A percentile compares a stretch with the other conserved stretches of the same genome.
Evolutionary conservation across 2,888 invertebrate species (phyloP).

Genomic region (Euzophera pinguis): DNA sequence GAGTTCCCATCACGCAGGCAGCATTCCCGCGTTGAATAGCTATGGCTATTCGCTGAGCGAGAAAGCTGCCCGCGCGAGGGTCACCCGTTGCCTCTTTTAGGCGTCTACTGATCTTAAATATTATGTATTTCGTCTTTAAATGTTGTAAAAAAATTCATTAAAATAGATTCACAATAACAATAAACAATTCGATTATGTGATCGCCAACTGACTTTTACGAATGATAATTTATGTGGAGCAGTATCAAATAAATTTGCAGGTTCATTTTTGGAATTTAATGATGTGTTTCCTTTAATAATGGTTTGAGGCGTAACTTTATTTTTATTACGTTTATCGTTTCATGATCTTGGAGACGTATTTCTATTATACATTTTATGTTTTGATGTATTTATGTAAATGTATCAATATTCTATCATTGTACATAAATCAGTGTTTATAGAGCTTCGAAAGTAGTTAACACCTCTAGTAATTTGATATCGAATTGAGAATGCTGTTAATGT

Average conservation of each 20-base stretch:
- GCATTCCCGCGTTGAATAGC: no score
- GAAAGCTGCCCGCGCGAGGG: no score
- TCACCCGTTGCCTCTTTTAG: no score
- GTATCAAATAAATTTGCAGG: constrained; percentile 38
- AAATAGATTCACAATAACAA: constrained; percentile 19
- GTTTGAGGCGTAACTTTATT: constrained; percentile 33
- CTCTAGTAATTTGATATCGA: constrained; percentile 43
- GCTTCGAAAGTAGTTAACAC: constrained; percentile 41
- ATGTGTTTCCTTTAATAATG: constrained; percentile 43
- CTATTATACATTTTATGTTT: constrained; percentile 30
- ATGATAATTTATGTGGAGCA: constrained; percentile 40
- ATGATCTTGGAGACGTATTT: constrained; percentile 32
- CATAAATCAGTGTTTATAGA: constrained; percentile 30
- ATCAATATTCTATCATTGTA: constrained; percentile 34
- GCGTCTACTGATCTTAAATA: no score
- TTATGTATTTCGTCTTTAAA: background rate
- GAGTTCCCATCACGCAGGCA: no score
- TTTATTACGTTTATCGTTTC: constrained; percentile 47
- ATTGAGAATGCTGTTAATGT: constrained; percentile 23
- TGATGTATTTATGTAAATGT: constrained; percentile 42
- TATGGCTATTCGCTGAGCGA: no score
- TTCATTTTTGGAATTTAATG: constrained; percentile 46
- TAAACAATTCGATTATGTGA: constrained; percentile 26
- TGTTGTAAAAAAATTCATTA: background rate
- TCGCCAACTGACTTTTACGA: constrained; percentile 37